Conservation (phyloP, 2,113 vertebrate genomes). For the Menidia beryllina region DNA sequence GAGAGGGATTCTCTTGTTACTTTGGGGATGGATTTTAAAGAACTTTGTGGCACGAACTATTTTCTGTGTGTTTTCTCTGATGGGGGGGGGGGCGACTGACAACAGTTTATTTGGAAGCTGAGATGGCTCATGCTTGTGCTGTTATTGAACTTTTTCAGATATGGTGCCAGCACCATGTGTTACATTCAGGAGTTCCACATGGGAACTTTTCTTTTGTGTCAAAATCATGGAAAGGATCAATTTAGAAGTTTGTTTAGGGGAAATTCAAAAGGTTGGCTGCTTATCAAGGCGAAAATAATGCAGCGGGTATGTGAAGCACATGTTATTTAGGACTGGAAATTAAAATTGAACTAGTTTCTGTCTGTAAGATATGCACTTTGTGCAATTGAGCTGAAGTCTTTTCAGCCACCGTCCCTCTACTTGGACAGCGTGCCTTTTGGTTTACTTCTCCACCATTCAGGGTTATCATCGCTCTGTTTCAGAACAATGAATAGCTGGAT, state of each 20-base stretch:
- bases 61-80: slow-evolving; percentile 2
- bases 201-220: neutral
- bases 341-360: neutral
- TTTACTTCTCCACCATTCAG: neutral
- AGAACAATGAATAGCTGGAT: slow-evolving; percentile 5
- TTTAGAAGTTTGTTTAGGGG: too few relatives aligned
- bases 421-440: slow-evolving; percentile 43
- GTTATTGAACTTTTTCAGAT: neutral
- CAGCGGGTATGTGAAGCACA: slow-evolving; percentile 25
- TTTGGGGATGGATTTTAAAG: slow-evolving; percentile 23
- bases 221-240: too few relatives aligned
- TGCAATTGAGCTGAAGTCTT: neutral
- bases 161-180: neutral
- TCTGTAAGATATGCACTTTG: neutral
- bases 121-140: slow-evolving; percentile 3
- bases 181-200: neutral
- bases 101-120: slow-evolving; percentile 28
- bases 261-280: too few relatives aligned
- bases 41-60: slow-evolving; percentile 36
- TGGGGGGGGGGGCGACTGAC: slow-evolving; percentile 8
- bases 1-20: slow-evolving; percentile 48
- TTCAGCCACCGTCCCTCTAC: slow-evolving; percentile 3
- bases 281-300: neutral
- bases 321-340: slow-evolving; percentile 16
- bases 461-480: slow-evolving; percentile 3